A percentile compares a stretch with the other conserved stretches of the same genome.
These are phyloP conservation scores for Lottia scabra DNA, from an alignment of 2,888 invertebrate species.

Conservation along the genomic window DNA sequence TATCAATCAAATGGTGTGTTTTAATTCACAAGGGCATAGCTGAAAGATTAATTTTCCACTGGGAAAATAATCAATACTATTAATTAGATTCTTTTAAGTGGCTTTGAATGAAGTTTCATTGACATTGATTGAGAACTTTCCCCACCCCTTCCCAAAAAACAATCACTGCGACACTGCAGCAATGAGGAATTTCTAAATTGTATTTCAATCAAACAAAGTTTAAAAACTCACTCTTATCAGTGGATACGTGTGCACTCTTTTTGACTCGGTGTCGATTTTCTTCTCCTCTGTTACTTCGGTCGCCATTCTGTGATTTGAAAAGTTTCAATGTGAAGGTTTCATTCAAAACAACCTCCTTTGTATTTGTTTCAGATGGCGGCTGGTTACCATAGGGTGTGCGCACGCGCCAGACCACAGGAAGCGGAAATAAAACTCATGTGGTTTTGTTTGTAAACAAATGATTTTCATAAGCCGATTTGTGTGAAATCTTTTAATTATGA, in stretches of 20 bases:
- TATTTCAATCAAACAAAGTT: no score
- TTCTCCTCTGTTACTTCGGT: conserved; percentile 62
- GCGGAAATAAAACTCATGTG: neutral
- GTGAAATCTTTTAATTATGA: no score
- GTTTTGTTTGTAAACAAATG: neutral
- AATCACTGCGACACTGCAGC: no score
- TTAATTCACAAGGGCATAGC: no score
- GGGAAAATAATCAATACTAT: no score
- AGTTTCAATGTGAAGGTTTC: neutral
- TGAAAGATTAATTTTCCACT: no score
- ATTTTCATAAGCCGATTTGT: neutral
- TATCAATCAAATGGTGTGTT: no score
- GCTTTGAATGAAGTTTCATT: no score
- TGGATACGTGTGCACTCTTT: conserved; percentile 77
- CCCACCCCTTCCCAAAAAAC: no score
- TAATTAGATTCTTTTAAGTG: no score
- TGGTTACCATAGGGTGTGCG: conserved; percentile 28
- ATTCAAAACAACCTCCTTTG: conserved; percentile 4
- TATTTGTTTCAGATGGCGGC: conserved; percentile 12
- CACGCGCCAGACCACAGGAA: conserved; percentile 15
- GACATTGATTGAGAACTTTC: no score
- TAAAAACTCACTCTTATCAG: conserved; percentile 78
- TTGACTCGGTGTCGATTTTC: conserved; percentile 55
- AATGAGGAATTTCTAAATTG: no score
- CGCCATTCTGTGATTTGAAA: conserved; percentile 46